These are phyloP conservation scores for Alfaro cultratus DNA, from an alignment of 2,797 vertebrate genomes.

Conservation along the genomic window DNA sequence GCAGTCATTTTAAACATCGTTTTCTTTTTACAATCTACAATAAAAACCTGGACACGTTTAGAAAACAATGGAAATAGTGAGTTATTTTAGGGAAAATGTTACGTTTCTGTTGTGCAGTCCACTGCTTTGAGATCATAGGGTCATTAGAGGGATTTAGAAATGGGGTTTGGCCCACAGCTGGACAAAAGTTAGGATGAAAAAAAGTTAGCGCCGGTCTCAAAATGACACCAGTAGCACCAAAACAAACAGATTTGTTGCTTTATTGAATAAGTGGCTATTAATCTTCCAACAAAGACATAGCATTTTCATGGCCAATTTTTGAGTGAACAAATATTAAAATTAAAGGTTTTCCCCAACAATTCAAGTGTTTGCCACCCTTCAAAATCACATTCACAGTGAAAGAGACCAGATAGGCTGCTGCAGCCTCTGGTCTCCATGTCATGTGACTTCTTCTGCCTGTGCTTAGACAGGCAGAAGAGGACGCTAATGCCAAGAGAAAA, in stretches of 20 bases:
- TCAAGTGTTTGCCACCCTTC: neutral
- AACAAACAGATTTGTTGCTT: neutral
- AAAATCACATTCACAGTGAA: neutral
- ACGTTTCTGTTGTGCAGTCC: neutral
- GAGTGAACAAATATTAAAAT: neutral
- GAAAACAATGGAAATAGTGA: neutral
- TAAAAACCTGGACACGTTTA: neutral
- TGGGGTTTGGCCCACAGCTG: neutral
- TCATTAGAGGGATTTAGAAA: neutral
- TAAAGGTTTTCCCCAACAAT: neutral
- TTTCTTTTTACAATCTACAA: neutral
- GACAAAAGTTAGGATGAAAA: neutral
- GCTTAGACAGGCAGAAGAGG: too few relatives aligned
- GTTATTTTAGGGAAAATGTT: neutral
- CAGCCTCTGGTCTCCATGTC: neutral
- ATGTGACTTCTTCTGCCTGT: neutral
- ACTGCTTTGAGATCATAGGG: neutral
- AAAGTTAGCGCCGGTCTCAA: neutral
- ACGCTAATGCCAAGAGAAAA: neutral
- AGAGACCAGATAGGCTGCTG: neutral
- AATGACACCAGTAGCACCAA: neutral
- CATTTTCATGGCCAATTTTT: neutral
- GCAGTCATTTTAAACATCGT: neutral
- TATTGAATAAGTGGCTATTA: neutral
- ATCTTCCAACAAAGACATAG: neutral